Evolutionary conservation across 2,113 vertebrate species (phyloP).

Genomic region (Nibea coibor): DNA sequence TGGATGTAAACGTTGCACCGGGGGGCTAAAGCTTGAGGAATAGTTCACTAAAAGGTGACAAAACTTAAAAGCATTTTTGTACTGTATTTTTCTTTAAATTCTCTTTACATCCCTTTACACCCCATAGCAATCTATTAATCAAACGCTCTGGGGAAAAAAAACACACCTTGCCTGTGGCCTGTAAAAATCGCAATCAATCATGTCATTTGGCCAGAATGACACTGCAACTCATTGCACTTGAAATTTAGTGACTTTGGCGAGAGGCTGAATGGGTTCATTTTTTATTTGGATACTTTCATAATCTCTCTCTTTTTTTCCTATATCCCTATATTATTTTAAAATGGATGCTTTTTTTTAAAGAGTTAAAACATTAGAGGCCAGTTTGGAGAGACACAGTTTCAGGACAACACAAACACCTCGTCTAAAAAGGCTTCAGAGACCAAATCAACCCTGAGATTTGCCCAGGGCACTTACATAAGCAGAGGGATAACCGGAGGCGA

Average conservation of each 20-base stretch:
- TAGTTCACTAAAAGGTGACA: background rate
- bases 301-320: no score
- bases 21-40: background rate
- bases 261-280: no score
- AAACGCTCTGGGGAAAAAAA: no score
- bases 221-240: no score
- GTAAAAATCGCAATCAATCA: no score
- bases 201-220: no score
- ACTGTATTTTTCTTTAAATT: no score
- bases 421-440: background rate
- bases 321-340: background rate
- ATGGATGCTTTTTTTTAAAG: background rate
- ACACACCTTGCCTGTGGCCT: no score
- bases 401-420: background rate
- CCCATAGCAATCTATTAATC: no score
- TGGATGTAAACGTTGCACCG: background rate
- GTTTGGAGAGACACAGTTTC: background rate
- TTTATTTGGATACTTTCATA: no score
- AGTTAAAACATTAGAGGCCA: background rate
- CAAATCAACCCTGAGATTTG: background rate
- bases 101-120: no score
- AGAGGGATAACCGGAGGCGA: constrained; percentile 6
- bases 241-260: no score
- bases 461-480: background rate
- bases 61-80: background rate